phyloP scores from a whole-genome alignment of 1,140 invertebrate species.

The Platorchestia sp. region DNA sequence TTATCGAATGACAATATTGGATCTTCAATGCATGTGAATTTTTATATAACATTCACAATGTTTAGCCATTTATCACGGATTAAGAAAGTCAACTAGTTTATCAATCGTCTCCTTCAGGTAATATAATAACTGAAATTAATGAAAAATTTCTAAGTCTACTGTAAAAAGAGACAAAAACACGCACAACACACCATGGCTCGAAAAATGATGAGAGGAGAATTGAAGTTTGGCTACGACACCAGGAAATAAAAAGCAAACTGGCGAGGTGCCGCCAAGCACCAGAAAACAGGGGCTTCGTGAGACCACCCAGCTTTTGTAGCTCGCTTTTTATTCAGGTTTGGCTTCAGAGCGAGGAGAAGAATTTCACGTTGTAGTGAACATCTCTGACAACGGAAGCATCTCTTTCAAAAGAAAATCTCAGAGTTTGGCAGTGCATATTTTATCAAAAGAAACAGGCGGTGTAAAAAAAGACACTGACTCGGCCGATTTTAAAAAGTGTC shows the following conservation, averaged over 20 bases:
- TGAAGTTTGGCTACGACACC: not conserved
- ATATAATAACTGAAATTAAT: no score
- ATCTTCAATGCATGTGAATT: no score
- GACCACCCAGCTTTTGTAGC: not conserved
- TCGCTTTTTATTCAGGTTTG: not conserved
- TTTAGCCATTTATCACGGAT: no score
- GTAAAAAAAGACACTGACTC: not conserved
- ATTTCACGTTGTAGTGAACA: slow-evolving; percentile 24
- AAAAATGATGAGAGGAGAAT: not conserved
- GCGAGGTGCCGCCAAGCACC: not conserved
- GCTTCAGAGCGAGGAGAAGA: not conserved
- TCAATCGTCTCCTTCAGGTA: no score
- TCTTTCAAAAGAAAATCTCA: not conserved
- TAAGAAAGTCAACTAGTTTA: no score
- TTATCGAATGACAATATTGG: no score
- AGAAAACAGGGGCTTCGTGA: not conserved
- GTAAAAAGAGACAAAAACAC: not conserved
- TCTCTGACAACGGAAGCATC: not conserved
- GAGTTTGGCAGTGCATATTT: not conserved
- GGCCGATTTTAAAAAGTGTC: not conserved
- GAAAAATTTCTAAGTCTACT: no score
- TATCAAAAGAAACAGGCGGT: not conserved
- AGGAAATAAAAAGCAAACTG: not conserved
- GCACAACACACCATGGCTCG: not conserved
- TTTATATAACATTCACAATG: no score